Evolutionary conservation across 2,888 invertebrate genomes (phyloP).

Genomic region (Amblyjoppa fuscipennis): DNA sequence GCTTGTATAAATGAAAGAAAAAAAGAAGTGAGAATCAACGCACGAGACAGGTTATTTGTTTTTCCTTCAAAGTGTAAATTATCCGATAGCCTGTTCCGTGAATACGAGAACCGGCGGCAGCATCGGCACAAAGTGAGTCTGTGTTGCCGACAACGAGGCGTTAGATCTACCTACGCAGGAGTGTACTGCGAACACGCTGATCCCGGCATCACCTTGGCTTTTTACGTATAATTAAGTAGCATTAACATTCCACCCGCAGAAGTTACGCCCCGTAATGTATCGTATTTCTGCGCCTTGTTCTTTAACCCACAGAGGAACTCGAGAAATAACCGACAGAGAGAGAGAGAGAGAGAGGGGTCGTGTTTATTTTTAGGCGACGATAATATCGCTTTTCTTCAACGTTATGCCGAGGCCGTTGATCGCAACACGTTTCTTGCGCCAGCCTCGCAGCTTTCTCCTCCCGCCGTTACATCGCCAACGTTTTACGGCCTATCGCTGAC

Average conservation of each 20-base stretch:
- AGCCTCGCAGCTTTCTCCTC: background rate
- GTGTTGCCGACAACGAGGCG: slow-evolving; percentile 43
- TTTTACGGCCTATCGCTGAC: slow-evolving; percentile 44
- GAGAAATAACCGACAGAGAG: slow-evolving; percentile 32
- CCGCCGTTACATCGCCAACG: slow-evolving; percentile 39
- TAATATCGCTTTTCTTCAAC: slow-evolving; percentile 68
- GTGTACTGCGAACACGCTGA: slow-evolving; percentile 35
- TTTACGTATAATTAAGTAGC: slow-evolving; percentile 80
- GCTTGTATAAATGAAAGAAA: background rate
- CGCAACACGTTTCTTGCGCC: slow-evolving; percentile 51
- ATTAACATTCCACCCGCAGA: slow-evolving; percentile 77
- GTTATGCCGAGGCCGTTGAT: slow-evolving; percentile 47
- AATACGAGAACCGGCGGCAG: slow-evolving; percentile 4
- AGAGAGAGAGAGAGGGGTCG: slow-evolving; percentile 6
- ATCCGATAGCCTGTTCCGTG: background rate
- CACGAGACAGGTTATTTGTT: background rate
- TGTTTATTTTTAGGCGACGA: slow-evolving; percentile 65
- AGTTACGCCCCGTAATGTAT: slow-evolving; percentile 71
- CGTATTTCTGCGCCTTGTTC: slow-evolving; percentile 73
- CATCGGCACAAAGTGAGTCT: slow-evolving; percentile 9
- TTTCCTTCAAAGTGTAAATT: slow-evolving; percentile 31
- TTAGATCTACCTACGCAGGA: slow-evolving; percentile 47
- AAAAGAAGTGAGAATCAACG: background rate
- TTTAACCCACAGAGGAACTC: slow-evolving; percentile 41
- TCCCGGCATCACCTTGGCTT: slow-evolving; percentile 58